phyloP scores from a whole-genome alignment of 2,113 vertebrate species.

The Uria lomvia region DNA sequence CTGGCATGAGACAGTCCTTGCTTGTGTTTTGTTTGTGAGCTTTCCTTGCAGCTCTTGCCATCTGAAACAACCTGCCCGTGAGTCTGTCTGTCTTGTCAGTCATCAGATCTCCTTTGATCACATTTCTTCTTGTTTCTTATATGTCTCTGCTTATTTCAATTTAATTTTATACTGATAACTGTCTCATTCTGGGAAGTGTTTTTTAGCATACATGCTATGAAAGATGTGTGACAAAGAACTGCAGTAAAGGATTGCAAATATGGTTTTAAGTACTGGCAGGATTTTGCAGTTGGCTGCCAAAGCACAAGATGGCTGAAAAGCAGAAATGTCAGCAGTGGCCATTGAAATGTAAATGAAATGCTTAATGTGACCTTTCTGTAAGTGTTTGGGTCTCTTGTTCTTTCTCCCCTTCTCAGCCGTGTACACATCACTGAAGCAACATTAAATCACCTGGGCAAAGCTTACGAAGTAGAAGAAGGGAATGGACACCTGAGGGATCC shows the following conservation, averaged over 20 bases:
- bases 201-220: neutral
- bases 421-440: slow-evolving; percentile 98
- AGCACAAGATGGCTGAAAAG: slow-evolving; percentile 16
- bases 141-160: neutral
- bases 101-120: neutral
- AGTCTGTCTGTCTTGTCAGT: neutral
- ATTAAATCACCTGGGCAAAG: slow-evolving; percentile 90
- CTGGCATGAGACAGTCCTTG: neutral
- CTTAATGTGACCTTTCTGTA: slow-evolving; percentile 45
- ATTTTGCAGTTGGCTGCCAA: slow-evolving; percentile 34
- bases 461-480: slow-evolving; percentile 95
- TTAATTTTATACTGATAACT: neutral
- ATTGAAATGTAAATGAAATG: slow-evolving; percentile 62
- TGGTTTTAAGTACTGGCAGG: neutral
- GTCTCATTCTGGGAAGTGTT: neutral
- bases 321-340: slow-evolving; percentile 7
- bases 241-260: neutral
- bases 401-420: slow-evolving; percentile 72
- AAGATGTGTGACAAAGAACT: neutral
- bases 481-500: slow-evolving; percentile 87
- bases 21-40: neutral
- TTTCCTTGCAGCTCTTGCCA: neutral
- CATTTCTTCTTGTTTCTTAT: neutral
- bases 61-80: neutral
- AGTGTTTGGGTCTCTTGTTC: slow-evolving; percentile 37